Conservation (phyloP, 2,113 vertebrate species). For the Galemys pyrenaicus region DNA sequence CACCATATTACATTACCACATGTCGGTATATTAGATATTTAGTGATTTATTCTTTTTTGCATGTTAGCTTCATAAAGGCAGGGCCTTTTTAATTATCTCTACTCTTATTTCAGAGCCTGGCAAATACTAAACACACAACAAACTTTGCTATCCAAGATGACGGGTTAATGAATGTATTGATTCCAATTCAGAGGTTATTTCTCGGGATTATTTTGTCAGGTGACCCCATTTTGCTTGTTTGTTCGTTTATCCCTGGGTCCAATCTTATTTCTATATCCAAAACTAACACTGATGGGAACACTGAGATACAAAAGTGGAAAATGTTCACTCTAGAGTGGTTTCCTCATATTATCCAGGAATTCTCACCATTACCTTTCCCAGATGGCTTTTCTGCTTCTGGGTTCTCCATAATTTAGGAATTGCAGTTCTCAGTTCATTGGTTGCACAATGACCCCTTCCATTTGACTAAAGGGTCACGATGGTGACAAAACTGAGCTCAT, state of each 20-base stretch:
- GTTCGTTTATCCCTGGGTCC: not conserved
- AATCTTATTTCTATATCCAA: not conserved
- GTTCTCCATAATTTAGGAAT: not conserved
- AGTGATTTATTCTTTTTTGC: not conserved
- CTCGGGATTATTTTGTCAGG: conserved; percentile 3
- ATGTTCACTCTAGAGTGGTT: not conserved
- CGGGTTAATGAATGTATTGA: not conserved
- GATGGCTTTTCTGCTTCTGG: not conserved
- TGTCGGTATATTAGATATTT: not conserved
- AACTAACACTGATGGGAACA: not conserved
- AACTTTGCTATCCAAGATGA: not conserved
- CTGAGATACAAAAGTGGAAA: not conserved
- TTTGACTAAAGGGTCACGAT: not conserved
- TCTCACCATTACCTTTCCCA: not conserved
- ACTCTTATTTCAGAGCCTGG: not conserved
- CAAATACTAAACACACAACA: not conserved
- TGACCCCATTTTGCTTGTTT: not conserved
- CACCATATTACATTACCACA: too few species aligned
- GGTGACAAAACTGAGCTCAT: not conserved
- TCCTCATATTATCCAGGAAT: not conserved
- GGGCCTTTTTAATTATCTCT: not conserved
- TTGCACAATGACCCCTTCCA: not conserved
- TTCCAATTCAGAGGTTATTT: not conserved
- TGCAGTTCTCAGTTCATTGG: not conserved
- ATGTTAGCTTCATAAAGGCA: not conserved